Base-by-base conservation (phyloP, 2,113 vertebrate species). In the Nerophis ophidion region DNA sequence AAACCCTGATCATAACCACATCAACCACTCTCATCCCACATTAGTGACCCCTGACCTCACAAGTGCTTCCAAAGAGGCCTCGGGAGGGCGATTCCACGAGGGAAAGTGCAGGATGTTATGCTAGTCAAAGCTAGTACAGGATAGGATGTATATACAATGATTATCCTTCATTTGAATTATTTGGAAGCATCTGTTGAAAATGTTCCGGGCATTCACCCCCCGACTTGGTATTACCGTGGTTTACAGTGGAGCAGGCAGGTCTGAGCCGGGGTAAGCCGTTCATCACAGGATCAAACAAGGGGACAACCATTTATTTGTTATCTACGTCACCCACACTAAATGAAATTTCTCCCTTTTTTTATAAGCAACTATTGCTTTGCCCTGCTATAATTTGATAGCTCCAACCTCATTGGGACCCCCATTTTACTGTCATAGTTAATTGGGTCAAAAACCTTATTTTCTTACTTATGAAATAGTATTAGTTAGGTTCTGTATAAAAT, bases 141-240 rank as follows among this genome's bases (percentile, higher is more conserved):
- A 54, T 56, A n/a, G 16, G 2, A 46, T 14, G 7, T 55, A 54
- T 55, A n/a, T 34, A 49, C 35, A 57, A 26, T 14, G 13, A 16
- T 42, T 19, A 45, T 7, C 33, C 34, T 7, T 56, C 54, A 33
- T 51, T 65, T 68, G 55, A 40, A 56, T 57, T 46, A 56, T n/a
- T 45, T 53, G 45, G 40, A 60, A 35, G 44, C 45, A 48, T 59
- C 44, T 35, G 57, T 26, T 16, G 9, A 36, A 59, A 35, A 48
- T 34, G 45, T 14, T 47, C 1, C 8, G 6, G n/a, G 48, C 17
- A 19, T 8, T 16, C 40, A 8, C 6, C 6, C 7, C 16, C 40
- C 36, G 36, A 45, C 11, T 15, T 47, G 33, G 17, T 34, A 61
- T 17, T 40, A 44, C 44, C 8, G 35, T 65, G 61, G 42, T 59